Percentiles rank a stretch among this genome's conserved stretches.
These are phyloP conservation scores for Ellobius talpinus DNA, from an alignment of 2,113 vertebrate genomes.

Conservation along the genomic window DNA sequence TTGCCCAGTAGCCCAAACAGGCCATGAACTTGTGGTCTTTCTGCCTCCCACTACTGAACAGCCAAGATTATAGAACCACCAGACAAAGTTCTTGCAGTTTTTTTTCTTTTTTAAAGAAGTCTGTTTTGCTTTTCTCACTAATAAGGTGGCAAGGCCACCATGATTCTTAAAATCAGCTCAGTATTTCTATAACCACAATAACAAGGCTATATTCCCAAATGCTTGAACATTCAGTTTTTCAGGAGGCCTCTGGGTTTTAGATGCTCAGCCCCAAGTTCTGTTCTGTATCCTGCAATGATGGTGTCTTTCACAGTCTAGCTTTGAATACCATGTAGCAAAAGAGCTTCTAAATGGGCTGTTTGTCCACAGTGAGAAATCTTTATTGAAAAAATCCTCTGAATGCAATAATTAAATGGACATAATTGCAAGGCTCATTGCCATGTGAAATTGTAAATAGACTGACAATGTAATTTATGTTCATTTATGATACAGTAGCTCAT, in stretches of 20 bases:
- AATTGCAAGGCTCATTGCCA: constrained; percentile 48
- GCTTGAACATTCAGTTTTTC: not conserved
- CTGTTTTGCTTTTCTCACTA: not conserved
- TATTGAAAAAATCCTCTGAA: constrained; percentile 56
- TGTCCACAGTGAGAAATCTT: constrained; percentile 56
- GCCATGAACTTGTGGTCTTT: not conserved
- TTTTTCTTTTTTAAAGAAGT: no score
- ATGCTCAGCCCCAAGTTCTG: not conserved
- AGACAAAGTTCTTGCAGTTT: not conserved
- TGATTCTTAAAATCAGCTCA: not conserved
- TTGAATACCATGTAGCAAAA: not conserved
- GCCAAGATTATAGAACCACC: not conserved
- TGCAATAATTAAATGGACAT: constrained; percentile 65
- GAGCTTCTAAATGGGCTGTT: constrained; percentile 59
- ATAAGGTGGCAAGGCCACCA: not conserved
- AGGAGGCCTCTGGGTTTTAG: not conserved
- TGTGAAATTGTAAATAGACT: constrained; percentile 48
- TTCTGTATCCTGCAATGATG: not conserved
- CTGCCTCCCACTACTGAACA: not conserved
- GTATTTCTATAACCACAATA: not conserved
- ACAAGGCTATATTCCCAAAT: no score
- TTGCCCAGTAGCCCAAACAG: not conserved
- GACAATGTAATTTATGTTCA: constrained; percentile 65
- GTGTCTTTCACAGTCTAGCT: not conserved
- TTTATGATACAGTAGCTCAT: constrained; percentile 68